Evolutionary conservation across 2,888 invertebrate species (phyloP).

Genomic region (Furcula furcula): DNA sequence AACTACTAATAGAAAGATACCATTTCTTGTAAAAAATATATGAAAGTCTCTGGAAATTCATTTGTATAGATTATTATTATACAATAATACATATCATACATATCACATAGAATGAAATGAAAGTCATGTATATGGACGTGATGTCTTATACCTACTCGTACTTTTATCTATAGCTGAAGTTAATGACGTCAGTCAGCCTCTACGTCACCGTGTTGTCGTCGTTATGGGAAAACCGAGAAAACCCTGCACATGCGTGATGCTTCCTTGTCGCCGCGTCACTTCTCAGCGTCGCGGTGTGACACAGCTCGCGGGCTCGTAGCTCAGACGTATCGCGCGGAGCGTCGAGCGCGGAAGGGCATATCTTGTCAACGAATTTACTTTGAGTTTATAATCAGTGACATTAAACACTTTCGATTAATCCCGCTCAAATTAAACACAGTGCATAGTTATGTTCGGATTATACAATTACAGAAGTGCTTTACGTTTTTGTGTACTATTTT

Average conservation of each 20-base stretch:
- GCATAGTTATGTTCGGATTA: too few species aligned
- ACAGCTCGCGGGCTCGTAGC: conserved; percentile 31
- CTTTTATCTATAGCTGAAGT: background rate
- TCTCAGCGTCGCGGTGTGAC: conserved; percentile 41
- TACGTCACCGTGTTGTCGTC: conserved; percentile 44
- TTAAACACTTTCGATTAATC: conserved; percentile 14
- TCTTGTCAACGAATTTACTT: conserved; percentile 21
- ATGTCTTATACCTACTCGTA: too few species aligned
- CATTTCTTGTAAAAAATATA: too few species aligned
- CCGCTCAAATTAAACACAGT: conserved; percentile 10
- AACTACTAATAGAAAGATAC: too few species aligned
- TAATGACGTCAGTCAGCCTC: conserved; percentile 38
- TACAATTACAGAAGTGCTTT: too few species aligned
- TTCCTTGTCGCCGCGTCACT: conserved; percentile 51
- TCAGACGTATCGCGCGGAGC: conserved; percentile 63
- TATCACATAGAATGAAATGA: too few species aligned
- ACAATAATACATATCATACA: too few species aligned
- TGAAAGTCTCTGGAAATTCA: too few species aligned
- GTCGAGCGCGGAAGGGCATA: conserved; percentile 59
- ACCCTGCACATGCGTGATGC: conserved; percentile 72
- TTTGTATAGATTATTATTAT: too few species aligned
- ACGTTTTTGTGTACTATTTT: too few species aligned
- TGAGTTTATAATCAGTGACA: conserved; percentile 23
- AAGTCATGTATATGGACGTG: too few species aligned
- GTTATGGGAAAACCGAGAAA: conserved; percentile 60